These are phyloP conservation scores for Carcharodon carcharias DNA, from an alignment of 2,797 vertebrate genomes.

Conservation along the genomic window DNA sequence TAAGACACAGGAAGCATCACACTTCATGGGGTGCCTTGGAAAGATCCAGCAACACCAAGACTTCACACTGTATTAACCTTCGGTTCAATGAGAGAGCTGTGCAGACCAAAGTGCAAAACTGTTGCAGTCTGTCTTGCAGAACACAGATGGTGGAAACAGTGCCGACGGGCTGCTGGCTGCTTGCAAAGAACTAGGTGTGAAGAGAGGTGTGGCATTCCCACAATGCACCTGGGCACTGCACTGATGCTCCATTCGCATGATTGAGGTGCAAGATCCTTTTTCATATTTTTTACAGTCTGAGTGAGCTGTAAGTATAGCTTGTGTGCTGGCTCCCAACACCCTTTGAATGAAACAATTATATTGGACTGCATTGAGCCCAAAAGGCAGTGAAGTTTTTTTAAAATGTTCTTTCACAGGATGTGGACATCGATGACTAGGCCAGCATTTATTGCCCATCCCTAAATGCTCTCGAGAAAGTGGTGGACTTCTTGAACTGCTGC, in stretches of 20 bases:
- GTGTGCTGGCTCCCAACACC: neutral
- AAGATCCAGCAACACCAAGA: neutral
- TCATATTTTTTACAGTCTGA: neutral
- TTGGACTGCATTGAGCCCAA: neutral
- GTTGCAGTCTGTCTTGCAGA: neutral
- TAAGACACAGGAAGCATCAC: neutral
- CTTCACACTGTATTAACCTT: neutral
- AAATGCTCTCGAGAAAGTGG: too few species aligned
- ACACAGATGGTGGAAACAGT: neutral
- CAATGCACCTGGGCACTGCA: neutral
- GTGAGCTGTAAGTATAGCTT: neutral
- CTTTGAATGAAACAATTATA: neutral
- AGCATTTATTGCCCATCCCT: too few species aligned
- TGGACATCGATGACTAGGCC: too few species aligned
- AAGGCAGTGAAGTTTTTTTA: neutral
- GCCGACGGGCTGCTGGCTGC: neutral
- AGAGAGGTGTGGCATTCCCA: neutral
- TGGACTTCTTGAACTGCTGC: too few species aligned
- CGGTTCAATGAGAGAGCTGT: neutral
- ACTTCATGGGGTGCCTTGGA: neutral
- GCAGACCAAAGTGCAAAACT: neutral
- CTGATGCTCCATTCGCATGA: neutral
- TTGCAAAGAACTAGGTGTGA: neutral
- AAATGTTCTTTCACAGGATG: too few species aligned
- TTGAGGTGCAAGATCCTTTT: too few species aligned